Evolutionary conservation across 2,797 vertebrate genomes (phyloP), one percentile per base, ranked within the genome.

Genomic region (Psittacula derbiana): DNA sequence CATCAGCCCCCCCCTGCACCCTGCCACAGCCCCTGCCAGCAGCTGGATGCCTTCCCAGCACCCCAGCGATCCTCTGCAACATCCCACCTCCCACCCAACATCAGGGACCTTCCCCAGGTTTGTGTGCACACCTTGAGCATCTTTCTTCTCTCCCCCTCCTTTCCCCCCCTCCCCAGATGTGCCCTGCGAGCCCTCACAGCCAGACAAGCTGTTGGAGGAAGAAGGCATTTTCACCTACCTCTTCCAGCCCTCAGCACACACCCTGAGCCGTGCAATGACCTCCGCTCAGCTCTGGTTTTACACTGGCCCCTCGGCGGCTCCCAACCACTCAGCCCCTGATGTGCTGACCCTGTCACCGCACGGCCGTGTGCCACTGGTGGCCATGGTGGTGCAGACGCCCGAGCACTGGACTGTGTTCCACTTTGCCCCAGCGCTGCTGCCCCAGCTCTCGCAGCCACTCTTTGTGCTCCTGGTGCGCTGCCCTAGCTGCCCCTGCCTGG

Each of bases 241-340:
- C 81, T 99, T 99, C 97, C 98, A 98, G 93, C 98, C 98, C 2
- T 99, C 99, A 0, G 46, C 96, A 3, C 98, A 98, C 86, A 96
- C 57, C 20, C 97, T 97, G 55, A 97, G 97, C 67, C 97, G 97
- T 3, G 30, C 74, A 12, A 97, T 99, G 96, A 98, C 98, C 4
- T 98, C 98, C 0, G 98, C 98, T 58, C 98, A 98, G 93, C 98
- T 99, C 95, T 99, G 99, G 99, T 99, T 99, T 97, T 98, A 98
- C 78, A 98, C 98, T 0, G 99, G 55, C n/a, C 94, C 95, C 11
- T 92, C 49, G 0, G 95, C 62, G 0, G 52, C 91, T 24, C 76
- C 57, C 33, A 98, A 98, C 60, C 95, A 88, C 85, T 98, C 98
- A 0, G 53, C 76, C 25, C 73, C 97, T 0, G 93, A 94, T 0